Evolutionary conservation across 2,888 invertebrate genomes (phyloP).

Genomic region (Toxonevra muliebris): DNA sequence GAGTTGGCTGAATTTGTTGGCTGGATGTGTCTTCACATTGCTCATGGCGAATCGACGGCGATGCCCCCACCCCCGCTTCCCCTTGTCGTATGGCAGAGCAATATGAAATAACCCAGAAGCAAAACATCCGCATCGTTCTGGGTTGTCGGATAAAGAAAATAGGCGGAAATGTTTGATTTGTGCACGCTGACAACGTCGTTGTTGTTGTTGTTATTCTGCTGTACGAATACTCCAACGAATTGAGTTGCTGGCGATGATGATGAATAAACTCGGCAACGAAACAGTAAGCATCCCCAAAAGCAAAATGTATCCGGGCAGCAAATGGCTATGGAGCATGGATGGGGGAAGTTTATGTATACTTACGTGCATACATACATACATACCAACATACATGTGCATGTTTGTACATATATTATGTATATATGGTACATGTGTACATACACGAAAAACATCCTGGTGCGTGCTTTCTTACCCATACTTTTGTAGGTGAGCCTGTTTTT

Average conservation of each 20-base stretch:
- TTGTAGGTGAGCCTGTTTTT: too few species aligned
- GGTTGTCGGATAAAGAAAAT: constrained; percentile 6
- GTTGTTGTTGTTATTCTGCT: constrained; percentile 9
- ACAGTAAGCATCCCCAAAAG: constrained; percentile 58
- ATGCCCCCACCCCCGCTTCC: too few species aligned
- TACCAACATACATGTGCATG: neutral
- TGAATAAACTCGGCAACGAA: constrained; percentile 30
- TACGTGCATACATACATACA: neutral
- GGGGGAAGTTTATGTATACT: neutral
- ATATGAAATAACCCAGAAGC: neutral
- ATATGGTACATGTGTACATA: too few species aligned
- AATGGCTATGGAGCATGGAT: constrained; percentile 21
- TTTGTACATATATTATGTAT: neutral
- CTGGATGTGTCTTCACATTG: neutral
- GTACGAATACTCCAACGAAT: constrained; percentile 32
- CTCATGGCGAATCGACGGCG: neutral
- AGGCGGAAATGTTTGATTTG: constrained; percentile 18
- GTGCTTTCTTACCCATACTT: too few species aligned
- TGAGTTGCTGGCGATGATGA: constrained; percentile 22
- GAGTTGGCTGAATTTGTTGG: too few species aligned
- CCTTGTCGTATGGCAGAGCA: neutral
- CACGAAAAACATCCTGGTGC: neutral
- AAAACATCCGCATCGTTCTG: constrained; percentile 1
- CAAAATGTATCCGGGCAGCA: constrained; percentile 54
- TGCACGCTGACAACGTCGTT: constrained; percentile 17